Evolutionary conservation across 2,888 invertebrate species (phyloP), one percentile per base, ranked within the genome.

Genomic region (Uloborus plumipes): DNA sequence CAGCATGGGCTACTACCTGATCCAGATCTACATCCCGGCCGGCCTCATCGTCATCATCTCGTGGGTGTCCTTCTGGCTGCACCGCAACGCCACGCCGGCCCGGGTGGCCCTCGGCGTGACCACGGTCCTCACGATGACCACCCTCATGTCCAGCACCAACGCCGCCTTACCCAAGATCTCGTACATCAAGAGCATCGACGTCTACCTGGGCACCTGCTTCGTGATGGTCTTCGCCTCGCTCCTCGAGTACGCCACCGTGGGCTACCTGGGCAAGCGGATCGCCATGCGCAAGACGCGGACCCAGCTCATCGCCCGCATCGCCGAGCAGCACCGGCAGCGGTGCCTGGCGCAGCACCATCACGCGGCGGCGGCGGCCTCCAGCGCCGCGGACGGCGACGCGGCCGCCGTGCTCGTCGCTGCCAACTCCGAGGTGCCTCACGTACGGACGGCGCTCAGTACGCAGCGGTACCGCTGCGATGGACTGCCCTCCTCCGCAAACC

Each of bases 191-290:
- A 84, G 85, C 51, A 89, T 90, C 84, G 90, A 90, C 85, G 88
- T 90, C 51, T 90, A 88, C 81, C 84, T 89, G 76, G 88, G 88
- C 50, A 89, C 88, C 4, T 87, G 88, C 84, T 90, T 90, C 87
- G 87, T 90, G 80, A 90, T 90, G 89, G 89, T 90, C 22, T 90
- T 90, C 86, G 89, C 89, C 7, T 88, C 89, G 0, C 86, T 90
- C 49, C 87, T 90, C 22, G 90, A 90, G 69, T 87, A 87, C 65
- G 86, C 86, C 14, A 86, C 86, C 15, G 86, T 86, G n/a, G 86
- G 86, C 55, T 86, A 86, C 69, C 67, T 86, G 72, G 86, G 86
- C n/a, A 86, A 86, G 77, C 77, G 86, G 50, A 86, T 86, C 67
- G 86, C 86, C 14, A 86, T 86, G 86, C 71, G 86, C 18, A 86